A percentile compares a stretch with the other conserved stretches of the same genome.
These are phyloP conservation scores for Cetonia aurata DNA, from an alignment of 2,888 invertebrate genomes.

Conservation along the genomic window DNA sequence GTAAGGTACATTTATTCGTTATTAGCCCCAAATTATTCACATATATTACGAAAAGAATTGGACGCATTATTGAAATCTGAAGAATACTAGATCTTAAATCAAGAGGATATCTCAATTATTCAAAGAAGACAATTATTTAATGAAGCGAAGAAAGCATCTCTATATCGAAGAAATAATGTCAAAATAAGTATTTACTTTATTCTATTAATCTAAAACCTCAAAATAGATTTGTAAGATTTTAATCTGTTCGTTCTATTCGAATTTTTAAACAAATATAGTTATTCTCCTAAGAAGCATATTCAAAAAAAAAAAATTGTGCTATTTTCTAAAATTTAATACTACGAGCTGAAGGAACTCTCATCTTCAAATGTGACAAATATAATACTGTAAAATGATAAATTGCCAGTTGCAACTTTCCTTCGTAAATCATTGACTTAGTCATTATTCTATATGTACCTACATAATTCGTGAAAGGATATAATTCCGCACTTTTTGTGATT, in stretches of 20 bases:
- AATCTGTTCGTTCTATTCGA: too few species aligned
- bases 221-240: too few species aligned
- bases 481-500: conserved; percentile 20
- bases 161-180: neutral
- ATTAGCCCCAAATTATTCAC: too few species aligned
- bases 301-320: neutral
- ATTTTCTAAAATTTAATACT: conserved; percentile 8
- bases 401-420: conserved; percentile 24
- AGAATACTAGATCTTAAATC: too few species aligned
- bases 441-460: neutral
- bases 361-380: neutral
- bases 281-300: neutral
- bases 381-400: conserved; percentile 29
- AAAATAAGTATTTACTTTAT: too few species aligned
- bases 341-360: too few species aligned
- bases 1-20: too few species aligned
- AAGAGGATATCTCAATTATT: too few species aligned
- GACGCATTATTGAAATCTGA: too few species aligned
- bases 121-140: too few species aligned
- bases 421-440: conserved; percentile 39
- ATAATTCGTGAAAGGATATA: neutral
- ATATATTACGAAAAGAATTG: too few species aligned
- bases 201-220: too few species aligned
- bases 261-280: neutral
- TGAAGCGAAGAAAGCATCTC: neutral